These are phyloP conservation scores for Lampris megalopsis DNA, from an alignment of 2,113 vertebrate genomes.

Conservation along the genomic window DNA sequence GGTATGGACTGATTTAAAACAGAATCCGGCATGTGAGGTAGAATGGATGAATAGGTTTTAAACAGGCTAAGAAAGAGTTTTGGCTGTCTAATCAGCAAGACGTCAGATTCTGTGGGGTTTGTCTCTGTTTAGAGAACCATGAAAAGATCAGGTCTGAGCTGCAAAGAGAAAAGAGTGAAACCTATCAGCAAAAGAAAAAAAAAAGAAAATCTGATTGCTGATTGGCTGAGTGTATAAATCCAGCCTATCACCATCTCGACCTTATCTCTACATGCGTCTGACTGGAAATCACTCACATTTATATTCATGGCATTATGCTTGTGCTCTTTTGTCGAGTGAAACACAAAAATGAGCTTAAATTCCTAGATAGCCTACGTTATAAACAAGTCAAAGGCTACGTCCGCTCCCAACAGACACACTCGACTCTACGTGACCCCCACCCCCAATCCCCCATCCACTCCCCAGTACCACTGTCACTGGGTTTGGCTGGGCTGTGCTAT, in stretches of 20 bases:
- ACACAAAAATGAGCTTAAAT: too few species aligned
- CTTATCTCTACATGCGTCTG: too few species aligned
- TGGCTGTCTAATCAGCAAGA: not conserved
- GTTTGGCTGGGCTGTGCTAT: not conserved
- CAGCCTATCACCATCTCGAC: not conserved
- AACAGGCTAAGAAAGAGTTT: slow-evolving; percentile 1
- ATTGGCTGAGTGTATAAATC: not conserved
- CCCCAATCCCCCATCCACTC: not conserved
- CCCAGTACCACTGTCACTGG: not conserved
- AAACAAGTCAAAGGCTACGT: not conserved
- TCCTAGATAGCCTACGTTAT: too few species aligned
- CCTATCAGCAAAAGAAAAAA: not conserved
- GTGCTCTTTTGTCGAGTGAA: too few species aligned
- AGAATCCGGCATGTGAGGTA: not conserved
- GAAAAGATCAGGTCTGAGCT: not conserved
- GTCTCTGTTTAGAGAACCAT: not conserved
- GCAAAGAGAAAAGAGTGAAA: not conserved
- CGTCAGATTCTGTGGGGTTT: not conserved
- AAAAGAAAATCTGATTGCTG: not conserved
- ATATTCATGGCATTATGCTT: too few species aligned
- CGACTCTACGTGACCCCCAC: slow-evolving; percentile 5
- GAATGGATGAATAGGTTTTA: slow-evolving; percentile 14
- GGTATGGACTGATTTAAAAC: not conserved
- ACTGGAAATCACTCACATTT: too few species aligned
- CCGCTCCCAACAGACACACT: not conserved